These are phyloP conservation scores for Thera britannica DNA, from an alignment of 2,888 invertebrate genomes.

Conservation along the genomic window DNA sequence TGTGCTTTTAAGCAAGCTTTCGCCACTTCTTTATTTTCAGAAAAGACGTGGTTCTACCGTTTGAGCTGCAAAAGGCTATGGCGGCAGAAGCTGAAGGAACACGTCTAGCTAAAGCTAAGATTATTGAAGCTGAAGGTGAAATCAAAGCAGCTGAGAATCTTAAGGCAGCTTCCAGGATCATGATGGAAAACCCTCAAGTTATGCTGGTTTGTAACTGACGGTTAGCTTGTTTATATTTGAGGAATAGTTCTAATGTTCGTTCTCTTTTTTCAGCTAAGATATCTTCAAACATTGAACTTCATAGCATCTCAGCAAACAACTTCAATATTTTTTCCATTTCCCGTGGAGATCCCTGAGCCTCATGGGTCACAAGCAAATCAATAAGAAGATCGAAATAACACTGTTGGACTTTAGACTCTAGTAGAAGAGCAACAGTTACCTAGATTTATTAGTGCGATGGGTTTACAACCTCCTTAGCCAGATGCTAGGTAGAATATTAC, in stretches of 20 bases:
- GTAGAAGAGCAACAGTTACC: conserved; percentile 3
- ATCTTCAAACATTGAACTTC: conserved; percentile 62
- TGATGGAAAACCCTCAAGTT: conserved; percentile 58
- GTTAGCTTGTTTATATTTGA: background rate
- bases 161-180: conserved; percentile 57
- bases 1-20: background rate
- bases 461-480: too few relatives aligned
- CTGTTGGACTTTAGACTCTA: background rate
- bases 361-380: conserved; percentile 18
- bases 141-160: conserved; percentile 65
- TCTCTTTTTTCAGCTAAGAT: conserved; percentile 59
- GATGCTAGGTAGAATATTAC: too few relatives aligned
- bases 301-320: conserved; percentile 57
- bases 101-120: conserved; percentile 64
- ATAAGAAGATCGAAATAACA: background rate
- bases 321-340: conserved; percentile 64
- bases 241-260: background rate
- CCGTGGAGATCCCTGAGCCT: conserved; percentile 53
- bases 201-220: conserved; percentile 63
- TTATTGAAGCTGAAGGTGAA: conserved; percentile 68
- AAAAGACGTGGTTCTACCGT: conserved; percentile 62
- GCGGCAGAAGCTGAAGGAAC: conserved; percentile 68
- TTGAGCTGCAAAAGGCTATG: conserved; percentile 66
- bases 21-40: conserved; percentile 45
- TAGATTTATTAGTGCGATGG: too few relatives aligned